phyloP scores from a whole-genome alignment of 2,113 vertebrate genomes.

The Plectropomus leopardus region DNA sequence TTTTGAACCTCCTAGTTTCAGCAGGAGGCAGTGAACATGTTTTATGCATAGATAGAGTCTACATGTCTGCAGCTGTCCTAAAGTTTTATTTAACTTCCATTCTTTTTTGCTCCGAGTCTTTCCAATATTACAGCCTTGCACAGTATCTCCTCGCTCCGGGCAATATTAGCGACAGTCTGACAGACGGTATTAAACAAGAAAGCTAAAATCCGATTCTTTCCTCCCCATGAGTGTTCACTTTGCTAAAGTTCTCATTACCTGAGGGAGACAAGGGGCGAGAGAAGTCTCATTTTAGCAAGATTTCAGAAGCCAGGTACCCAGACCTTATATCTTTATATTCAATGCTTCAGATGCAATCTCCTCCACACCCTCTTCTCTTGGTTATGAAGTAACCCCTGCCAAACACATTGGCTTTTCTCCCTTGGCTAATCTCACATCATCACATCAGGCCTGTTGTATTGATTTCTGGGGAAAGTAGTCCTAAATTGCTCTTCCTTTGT shows the following conservation, averaged over 20 bases:
- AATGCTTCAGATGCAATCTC: conserved; percentile 78
- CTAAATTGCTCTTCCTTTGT: conserved; percentile 89
- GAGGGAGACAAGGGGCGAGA: conserved; percentile 61
- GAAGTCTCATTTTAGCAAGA: conserved; percentile 75
- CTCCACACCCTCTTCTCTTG: conserved; percentile 59
- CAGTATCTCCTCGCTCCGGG: conserved; percentile 60
- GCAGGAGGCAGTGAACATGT: conserved; percentile 14
- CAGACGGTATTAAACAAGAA: conserved; percentile 77
- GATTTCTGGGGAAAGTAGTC: conserved; percentile 88
- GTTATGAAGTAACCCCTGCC: conserved; percentile 81
- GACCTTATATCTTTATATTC: conserved; percentile 77
- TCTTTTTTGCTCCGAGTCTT: conserved; percentile 56
- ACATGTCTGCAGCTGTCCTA: conserved; percentile 57
- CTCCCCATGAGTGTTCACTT: conserved; percentile 75
- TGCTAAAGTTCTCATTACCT: conserved; percentile 78
- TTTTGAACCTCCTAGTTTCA: conserved; percentile 26
- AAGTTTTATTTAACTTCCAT: conserved; percentile 69
- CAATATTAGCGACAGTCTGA: conserved; percentile 75
- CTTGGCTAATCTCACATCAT: conserved; percentile 89
- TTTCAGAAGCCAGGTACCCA: conserved; percentile 64
- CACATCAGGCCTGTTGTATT: conserved; percentile 89
- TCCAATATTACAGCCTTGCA: conserved; percentile 66
- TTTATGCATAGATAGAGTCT: conserved; percentile 53
- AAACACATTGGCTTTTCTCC: conserved; percentile 83
- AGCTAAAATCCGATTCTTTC: conserved; percentile 74